phyloP scores from a whole-genome alignment of 2,797 vertebrate genomes.

The Aulostomus chinensis region DNA sequence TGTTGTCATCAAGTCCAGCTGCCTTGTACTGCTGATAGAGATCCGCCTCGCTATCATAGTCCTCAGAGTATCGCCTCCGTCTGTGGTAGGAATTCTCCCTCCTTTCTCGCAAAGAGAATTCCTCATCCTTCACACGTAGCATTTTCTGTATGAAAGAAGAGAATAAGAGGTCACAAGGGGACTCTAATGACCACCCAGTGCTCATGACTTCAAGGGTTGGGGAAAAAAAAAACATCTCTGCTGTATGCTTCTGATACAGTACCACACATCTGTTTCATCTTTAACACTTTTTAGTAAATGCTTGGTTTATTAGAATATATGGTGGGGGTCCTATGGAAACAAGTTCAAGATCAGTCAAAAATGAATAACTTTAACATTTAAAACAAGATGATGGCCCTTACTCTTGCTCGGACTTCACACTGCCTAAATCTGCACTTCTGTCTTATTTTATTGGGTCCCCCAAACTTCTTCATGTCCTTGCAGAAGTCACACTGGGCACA shows the following conservation, averaged over 20 bases:
- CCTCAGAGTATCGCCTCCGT: constrained; percentile 86
- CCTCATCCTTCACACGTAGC: constrained; percentile 91
- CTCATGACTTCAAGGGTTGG: too few species aligned
- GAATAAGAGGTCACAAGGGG: too few species aligned
- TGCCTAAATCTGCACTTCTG: constrained; percentile 95
- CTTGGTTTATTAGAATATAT: too few species aligned
- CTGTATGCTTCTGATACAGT: too few species aligned
- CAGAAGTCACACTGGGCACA: constrained; percentile 96
- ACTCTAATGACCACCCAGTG: too few species aligned
- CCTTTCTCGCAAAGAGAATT: constrained; percentile 81
- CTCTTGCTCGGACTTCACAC: constrained; percentile 92
- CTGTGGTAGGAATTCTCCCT: constrained; percentile 85
- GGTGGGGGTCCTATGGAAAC: too few species aligned
- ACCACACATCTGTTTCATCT: too few species aligned
- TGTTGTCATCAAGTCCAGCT: constrained; percentile 72
- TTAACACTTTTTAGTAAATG: too few species aligned
- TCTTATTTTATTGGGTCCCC: constrained; percentile 95
- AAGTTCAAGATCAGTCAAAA: background rate
- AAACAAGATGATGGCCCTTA: constrained; percentile 55
- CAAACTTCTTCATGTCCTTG: constrained; percentile 98
- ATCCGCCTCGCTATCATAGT: constrained; percentile 88
- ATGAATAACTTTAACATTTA: background rate
- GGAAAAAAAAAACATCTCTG: too few species aligned
- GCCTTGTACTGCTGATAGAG: constrained; percentile 88
- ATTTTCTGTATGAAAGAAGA: constrained; percentile 82